These are phyloP conservation scores for Heterotis niloticus DNA, from an alignment of 2,113 vertebrate genomes.

Conservation along the genomic window DNA sequence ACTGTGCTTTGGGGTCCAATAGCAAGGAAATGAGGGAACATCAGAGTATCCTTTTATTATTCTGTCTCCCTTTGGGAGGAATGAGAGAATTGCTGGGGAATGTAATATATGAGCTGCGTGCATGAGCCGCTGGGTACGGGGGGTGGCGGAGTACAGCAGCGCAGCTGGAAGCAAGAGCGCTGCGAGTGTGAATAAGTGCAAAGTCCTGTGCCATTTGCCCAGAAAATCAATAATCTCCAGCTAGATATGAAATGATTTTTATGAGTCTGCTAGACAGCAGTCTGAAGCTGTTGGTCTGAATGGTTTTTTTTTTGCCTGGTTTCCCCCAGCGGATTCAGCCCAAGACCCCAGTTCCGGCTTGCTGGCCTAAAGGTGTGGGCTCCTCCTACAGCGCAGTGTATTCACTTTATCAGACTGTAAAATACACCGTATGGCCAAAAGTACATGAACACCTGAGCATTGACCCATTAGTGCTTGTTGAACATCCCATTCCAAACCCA, in stretches of 20 bases:
- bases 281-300: slow-evolving; percentile 12
- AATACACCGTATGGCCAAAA: too few species aligned
- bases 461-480: too few species aligned
- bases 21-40: slow-evolving; percentile 9
- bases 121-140: background rate
- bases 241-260: background rate
- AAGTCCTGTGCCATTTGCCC: too few species aligned
- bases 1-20: slow-evolving; percentile 10
- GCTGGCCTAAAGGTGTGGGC: too few species aligned
- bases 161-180: background rate
- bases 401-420: too few species aligned
- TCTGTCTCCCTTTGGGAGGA: background rate
- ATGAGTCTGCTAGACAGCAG: slow-evolving; percentile 21
- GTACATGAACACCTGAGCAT: too few species aligned
- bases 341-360: too few species aligned
- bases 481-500: too few species aligned
- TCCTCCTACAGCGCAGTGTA: too few species aligned
- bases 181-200: background rate
- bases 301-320: slow-evolving; percentile 2
- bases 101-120: slow-evolving; percentile 9
- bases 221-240: too few species aligned
- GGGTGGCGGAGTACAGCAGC: background rate
- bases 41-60: slow-evolving; percentile 9
- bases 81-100: slow-evolving; percentile 15
- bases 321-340: too few species aligned